Base-by-base conservation (phyloP, 1,140 invertebrate species). In the Coptotermes formosanus region DNA sequence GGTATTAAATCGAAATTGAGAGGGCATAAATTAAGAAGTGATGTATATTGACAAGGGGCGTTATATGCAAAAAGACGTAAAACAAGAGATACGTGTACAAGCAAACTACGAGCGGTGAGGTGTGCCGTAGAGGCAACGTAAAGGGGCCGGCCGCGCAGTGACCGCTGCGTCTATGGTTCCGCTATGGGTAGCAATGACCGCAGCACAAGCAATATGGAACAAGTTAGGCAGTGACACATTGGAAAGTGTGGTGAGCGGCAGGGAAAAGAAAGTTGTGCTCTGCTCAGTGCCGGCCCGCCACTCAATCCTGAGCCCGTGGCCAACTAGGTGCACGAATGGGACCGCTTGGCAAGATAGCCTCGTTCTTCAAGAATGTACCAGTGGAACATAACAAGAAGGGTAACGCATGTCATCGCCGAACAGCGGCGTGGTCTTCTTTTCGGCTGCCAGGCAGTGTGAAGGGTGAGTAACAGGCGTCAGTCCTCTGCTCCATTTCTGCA, bases 251-350 rank as follows among this genome's bases (percentile, higher is more conserved):
- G 6, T 25, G n/a, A 30, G 64, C 25, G 9, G 16, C 25, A 9
- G 25, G 30, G 59, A 75, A 75, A 75, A 75, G 64, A 75, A 75
- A 75, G 64, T 16, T 75, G 64, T 6, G 64, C 64, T 75, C 2
- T 75, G 64, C 64, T 75, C 25, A 75, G 14, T 59, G 55, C 55
- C 55, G 55, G 55, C 55, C n/a, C 7, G n/a, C 59, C 21, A 64
- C 25, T 64, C 87, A 84, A 83, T 85, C 69, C 83, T 81, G 75
- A 87, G 84, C 83, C 64, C 85, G 85, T 84, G 52, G 30, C 48
- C 25, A 52, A 32, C 43, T 55, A 21, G 45, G 52, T 91, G 91
- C 86, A 90, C 91, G 45, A 89, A 89, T 89, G 89, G 89, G 89
- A 84, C 89, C 89, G 82, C 86, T 89, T 44, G 86, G 89, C 45